A percentile compares a stretch with the other conserved stretches of the same genome.
Evolutionary conservation across 2,113 vertebrate species (phyloP).

Genomic region (Chloropsis cyanopogon): DNA sequence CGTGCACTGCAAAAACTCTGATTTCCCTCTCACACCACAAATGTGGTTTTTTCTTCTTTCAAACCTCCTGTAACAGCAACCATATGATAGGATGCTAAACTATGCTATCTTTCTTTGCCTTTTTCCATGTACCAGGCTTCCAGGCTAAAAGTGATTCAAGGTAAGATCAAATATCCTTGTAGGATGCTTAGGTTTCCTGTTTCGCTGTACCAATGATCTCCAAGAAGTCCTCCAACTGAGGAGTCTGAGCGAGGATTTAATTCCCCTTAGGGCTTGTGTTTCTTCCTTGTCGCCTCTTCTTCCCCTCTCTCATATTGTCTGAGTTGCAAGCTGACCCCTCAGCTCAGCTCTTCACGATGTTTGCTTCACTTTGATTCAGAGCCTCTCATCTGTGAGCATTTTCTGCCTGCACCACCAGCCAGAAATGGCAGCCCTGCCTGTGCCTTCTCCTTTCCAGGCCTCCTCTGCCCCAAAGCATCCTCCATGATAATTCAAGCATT

Average conservation of each 20-base stretch:
- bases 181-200: background rate
- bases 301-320: background rate
- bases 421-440: background rate
- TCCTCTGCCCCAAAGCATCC: background rate
- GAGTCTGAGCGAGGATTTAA: background rate
- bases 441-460: accelerated
- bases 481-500: background rate
- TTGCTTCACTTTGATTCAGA: background rate
- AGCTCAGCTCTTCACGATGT: background rate
- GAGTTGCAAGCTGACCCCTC: background rate
- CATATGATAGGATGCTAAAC: background rate
- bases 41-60: background rate
- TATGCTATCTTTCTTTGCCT: background rate
- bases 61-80: background rate
- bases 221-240: background rate
- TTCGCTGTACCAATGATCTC: background rate
- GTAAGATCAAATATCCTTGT: background rate
- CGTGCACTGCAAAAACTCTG: background rate
- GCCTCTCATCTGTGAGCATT: accelerated
- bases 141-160: background rate
- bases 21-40: background rate
- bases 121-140: background rate
- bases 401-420: background rate
- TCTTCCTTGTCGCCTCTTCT: background rate
- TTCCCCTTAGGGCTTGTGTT: background rate